Evolutionary conservation across 2,113 vertebrate species (phyloP).

Genomic region (Stegostoma tigrinum): DNA sequence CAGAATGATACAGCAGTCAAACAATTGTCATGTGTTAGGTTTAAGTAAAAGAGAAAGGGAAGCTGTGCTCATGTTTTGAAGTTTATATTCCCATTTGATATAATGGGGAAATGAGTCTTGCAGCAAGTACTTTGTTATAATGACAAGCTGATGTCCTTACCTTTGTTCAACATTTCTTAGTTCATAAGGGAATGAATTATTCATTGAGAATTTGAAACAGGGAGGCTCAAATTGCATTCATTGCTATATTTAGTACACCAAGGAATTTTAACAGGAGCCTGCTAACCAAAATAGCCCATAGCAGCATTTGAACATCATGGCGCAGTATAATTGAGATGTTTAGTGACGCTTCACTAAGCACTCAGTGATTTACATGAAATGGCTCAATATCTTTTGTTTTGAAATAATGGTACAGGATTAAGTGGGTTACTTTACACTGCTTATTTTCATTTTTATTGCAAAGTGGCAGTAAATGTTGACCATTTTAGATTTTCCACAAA

Average conservation of each 20-base stretch:
- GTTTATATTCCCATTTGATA: not conserved
- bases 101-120: not conserved
- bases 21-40: too few relatives aligned
- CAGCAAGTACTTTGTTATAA: not conserved
- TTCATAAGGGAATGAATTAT: constrained; percentile 9
- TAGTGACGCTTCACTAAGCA: not conserved
- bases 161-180: constrained; percentile 4
- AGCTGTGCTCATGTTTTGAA: not conserved
- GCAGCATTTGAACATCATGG: not conserved
- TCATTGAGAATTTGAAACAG: not conserved
- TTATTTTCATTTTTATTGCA: not conserved
- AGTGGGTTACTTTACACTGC: not conserved
- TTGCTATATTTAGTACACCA: not conserved
- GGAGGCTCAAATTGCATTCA: not conserved
- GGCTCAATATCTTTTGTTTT: not conserved
- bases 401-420: not conserved
- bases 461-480: not conserved
- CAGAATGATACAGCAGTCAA: not conserved
- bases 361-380: constrained; percentile 16
- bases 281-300: constrained; percentile 4
- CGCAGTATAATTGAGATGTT: constrained; percentile 8
- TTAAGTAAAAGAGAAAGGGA: not conserved
- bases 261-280: constrained; percentile 7
- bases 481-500: not conserved
- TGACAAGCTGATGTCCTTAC: not conserved